Base-by-base conservation (phyloP, 30 jellyfish, hydroid and myxozoan genomes). In the Aurelia sp. region DNA sequence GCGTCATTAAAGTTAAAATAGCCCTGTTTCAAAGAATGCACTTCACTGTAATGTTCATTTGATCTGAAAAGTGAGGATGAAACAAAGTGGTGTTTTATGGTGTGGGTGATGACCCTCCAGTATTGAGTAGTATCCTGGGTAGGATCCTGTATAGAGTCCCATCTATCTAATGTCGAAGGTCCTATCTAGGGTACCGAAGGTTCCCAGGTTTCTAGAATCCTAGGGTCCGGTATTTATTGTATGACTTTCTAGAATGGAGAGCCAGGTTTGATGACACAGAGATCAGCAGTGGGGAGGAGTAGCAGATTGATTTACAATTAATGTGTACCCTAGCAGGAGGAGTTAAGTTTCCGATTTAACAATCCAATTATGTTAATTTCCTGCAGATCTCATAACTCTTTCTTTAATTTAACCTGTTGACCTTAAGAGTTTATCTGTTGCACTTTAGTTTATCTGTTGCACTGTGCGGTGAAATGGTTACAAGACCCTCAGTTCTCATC, bases 241-340 rank as follows among this genome's bases (percentile, higher is more conserved):
- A 38, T 38, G 50, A 5, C 65, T 33, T 31, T 48, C 83, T 18
- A 35, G 61, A 72, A 44, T 72, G 53, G 35, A 24, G 38, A 76
- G 76, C 33, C 38, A 63, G 87, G 20, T 60, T 48, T 22, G 63
- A 35, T 20, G 64, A 13, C 50, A 47, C 63, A 63, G 47, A 76
- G 65, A 40, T 58, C 87, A 58, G 41, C 87, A 13, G 11, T 41
- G 18, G 87, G 87, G 87, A 57, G 87, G 87, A 76, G 87, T 76
- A 76, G 87, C 21, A 76, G 76, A 50, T 76, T 59, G 17, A 48
- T 48, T 44, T 35, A 76, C 65, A 20, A 76, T 76, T 76, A 76
- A 57, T 55, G 18, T 60, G 76, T 76, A 59, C 87, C 76, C 75
- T 58, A 76, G 87, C 87, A 75, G 87, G 87, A 57, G 87, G 87